phyloP scores from a whole-genome alignment of 1,140 invertebrate species.

The Drosophila sechellia region DNA sequence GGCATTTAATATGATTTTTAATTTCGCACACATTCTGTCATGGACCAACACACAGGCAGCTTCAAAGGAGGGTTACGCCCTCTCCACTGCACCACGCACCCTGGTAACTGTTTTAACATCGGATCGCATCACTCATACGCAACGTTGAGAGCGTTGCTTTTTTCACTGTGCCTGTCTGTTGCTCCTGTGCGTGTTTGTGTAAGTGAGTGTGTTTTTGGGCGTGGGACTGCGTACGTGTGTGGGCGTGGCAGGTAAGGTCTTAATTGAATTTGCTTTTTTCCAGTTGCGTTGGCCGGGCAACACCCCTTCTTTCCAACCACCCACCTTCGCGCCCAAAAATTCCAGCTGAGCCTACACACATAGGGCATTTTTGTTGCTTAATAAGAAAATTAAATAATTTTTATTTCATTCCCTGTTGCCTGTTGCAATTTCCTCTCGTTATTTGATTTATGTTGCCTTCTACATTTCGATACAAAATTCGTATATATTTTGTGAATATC shows the following conservation, averaged over 20 bases:
- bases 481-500: neutral
- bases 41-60: constrained; percentile 9
- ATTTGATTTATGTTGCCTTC: neutral
- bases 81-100: neutral
- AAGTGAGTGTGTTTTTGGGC: constrained; percentile 4
- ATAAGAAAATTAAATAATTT: constrained; percentile 36
- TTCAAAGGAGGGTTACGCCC: constrained; percentile 27
- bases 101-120: constrained; percentile 7
- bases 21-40: constrained; percentile 54
- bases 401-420: constrained; percentile 34
- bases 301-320: constrained; percentile 3
- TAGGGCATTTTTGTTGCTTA: constrained; percentile 4
- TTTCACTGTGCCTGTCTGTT: constrained; percentile 19
- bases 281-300: constrained; percentile 58
- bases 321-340: neutral
- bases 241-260: constrained; percentile 64
- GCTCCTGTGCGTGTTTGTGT: neutral
- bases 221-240: neutral
- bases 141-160: constrained; percentile 39
- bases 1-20: constrained; percentile 68
- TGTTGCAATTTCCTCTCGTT: constrained; percentile 9
- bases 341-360: constrained; percentile 6
- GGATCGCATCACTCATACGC: constrained; percentile 66
- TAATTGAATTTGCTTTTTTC: constrained; percentile 67
- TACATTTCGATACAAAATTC: neutral